These are phyloP conservation scores for Coregonus suidteri DNA, from an alignment of 2,797 vertebrate species.

Conservation along the genomic window DNA sequence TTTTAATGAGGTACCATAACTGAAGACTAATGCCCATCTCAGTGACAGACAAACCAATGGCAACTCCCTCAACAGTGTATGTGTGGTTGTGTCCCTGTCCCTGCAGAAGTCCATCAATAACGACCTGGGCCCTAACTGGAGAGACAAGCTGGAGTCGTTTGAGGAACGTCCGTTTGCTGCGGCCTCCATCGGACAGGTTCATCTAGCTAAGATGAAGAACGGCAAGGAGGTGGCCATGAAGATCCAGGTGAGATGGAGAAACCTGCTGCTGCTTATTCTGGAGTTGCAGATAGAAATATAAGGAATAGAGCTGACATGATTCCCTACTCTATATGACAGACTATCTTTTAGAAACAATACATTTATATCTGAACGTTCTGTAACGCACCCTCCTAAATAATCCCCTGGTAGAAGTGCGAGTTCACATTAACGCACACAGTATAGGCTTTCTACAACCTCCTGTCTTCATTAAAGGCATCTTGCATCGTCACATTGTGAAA, in stretches of 20 bases:
- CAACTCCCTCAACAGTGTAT: not conserved
- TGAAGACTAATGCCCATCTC: not conserved
- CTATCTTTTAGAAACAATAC: too few relatives aligned
- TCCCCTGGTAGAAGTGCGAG: not conserved
- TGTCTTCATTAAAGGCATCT: not conserved
- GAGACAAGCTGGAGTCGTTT: conserved; percentile 90
- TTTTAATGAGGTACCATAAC: not conserved
- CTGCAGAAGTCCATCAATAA: conserved; percentile 89
- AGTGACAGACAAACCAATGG: not conserved
- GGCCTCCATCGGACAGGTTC: conserved; percentile 97
- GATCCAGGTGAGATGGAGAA: conserved; percentile 84
- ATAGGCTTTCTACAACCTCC: not conserved
- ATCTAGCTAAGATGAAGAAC: conserved; percentile 89
- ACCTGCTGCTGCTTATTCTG: not conserved
- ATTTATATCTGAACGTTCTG: too few relatives aligned
- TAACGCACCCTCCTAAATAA: too few relatives aligned
- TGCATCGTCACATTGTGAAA: not conserved
- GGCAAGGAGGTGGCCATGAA: conserved; percentile 98
- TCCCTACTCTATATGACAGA: too few relatives aligned
- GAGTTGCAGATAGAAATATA: not conserved
- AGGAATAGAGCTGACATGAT: too few relatives aligned
- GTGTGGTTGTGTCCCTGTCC: not conserved
- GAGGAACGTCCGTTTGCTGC: conserved; percentile 96
- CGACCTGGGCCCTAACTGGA: conserved; percentile 90
- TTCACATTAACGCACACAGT: not conserved